Evolutionary conservation across 2,797 vertebrate species (phyloP).

Genomic region (Cryptoprocta ferox): DNA sequence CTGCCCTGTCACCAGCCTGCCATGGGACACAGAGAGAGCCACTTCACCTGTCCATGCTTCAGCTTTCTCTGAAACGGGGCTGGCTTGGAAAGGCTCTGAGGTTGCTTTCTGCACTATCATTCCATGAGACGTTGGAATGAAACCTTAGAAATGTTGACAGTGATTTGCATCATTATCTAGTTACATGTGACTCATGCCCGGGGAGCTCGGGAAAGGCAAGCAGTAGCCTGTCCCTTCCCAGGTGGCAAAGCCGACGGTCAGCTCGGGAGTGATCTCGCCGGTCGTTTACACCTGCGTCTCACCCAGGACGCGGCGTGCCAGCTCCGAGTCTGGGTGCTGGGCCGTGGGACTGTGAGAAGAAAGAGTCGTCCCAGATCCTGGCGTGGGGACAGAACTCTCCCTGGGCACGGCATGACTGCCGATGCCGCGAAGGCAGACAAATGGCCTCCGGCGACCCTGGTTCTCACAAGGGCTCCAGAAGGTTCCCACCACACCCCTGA

Average conservation of each 20-base stretch:
- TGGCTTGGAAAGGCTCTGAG: not conserved
- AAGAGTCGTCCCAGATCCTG: not conserved
- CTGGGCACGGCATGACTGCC: not conserved
- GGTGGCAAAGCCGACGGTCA: slow-evolving; percentile 47
- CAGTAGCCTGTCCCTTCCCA: slow-evolving; percentile 57
- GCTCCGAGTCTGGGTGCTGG: not conserved
- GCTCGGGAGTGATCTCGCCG: not conserved
- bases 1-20: not conserved
- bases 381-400: not conserved
- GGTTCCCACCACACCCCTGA: accelerated
- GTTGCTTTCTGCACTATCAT: not conserved
- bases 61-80: not conserved
- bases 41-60: not conserved
- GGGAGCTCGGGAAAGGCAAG: not conserved
- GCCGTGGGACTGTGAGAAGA: not conserved
- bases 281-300: not conserved
- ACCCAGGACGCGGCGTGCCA: not conserved
- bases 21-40: not conserved
- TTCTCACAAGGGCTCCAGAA: not conserved
- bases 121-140: slow-evolving; percentile 22
- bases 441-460: not conserved
- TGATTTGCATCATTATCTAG: slow-evolving; percentile 57
- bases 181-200: slow-evolving; percentile 56
- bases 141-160: slow-evolving; percentile 33
- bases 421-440: accelerated